Evolutionary conservation across 2,797 vertebrate species (phyloP).

Genomic region (Anguilla obscura): DNA sequence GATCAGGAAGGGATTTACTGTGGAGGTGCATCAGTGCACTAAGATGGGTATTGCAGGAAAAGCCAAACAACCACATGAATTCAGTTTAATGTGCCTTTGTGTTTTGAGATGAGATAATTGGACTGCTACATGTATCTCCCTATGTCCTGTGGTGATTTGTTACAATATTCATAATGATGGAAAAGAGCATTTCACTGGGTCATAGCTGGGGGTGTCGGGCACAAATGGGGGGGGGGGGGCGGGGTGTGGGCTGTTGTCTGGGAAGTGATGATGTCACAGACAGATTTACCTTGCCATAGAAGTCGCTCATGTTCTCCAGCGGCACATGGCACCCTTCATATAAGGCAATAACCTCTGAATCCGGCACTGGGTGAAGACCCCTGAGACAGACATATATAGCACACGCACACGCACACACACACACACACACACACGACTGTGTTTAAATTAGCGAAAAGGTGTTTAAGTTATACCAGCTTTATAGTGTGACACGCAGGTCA

Average conservation of each 20-base stretch:
- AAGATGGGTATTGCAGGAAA: no score
- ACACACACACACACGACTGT: background rate
- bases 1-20: background rate
- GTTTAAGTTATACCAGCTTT: background rate
- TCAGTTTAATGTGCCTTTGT: no score
- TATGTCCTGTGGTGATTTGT: no score
- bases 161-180: no score
- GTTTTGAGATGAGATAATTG: no score
- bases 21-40: background rate
- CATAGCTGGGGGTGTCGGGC: no score
- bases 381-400: constrained; percentile 59
- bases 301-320: constrained; percentile 97
- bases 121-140: no score
- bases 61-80: no score
- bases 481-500: background rate
- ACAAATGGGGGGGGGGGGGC: background rate
- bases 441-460: no score
- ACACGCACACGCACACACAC: background rate
- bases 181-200: no score
- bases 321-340: constrained; percentile 95
- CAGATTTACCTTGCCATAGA: constrained; percentile 19
- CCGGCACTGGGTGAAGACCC: constrained; percentile 88
- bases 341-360: constrained; percentile 96
- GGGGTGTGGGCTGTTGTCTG: background rate
- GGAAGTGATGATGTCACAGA: background rate